Evolutionary conservation across 2,113 vertebrate genomes (phyloP).

Genomic region (Nothocercus nigrocapillus): DNA sequence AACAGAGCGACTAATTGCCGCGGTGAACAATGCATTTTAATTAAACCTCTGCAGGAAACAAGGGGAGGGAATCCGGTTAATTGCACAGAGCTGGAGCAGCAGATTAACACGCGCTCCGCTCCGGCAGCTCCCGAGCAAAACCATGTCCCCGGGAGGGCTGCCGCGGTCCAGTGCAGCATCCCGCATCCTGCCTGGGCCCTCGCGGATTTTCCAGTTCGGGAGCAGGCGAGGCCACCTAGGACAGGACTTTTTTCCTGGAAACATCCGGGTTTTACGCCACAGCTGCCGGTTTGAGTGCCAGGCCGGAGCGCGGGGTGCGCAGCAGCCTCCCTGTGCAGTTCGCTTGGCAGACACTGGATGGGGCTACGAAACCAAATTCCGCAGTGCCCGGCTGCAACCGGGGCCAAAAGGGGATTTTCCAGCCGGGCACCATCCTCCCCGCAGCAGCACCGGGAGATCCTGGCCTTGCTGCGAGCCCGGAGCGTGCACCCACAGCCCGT

Average conservation of each 20-base stretch:
- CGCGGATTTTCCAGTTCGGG: fast-evolving
- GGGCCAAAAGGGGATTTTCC: neutral
- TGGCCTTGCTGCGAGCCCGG: neutral
- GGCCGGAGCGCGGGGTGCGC: neutral
- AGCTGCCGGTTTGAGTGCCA: too few relatives aligned
- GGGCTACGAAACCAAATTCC: conserved; percentile 5
- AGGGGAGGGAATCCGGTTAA: conserved; percentile 69
- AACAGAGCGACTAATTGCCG: conserved; percentile 65
- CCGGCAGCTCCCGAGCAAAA: conserved; percentile 3
- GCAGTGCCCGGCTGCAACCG: neutral
- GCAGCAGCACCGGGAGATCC: too few relatives aligned
- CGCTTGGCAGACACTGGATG: conserved; percentile 51
- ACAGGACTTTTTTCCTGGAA: neutral
- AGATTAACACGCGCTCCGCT: conserved; percentile 55
- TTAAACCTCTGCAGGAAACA: conserved; percentile 64
- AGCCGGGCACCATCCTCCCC: neutral
- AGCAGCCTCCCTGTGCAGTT: conserved; percentile 18
- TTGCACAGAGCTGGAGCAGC: conserved; percentile 59
- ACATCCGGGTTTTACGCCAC: neutral
- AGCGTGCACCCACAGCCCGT: neutral
- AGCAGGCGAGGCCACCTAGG: neutral
- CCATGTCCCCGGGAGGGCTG: too few relatives aligned
- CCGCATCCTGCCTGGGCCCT: too few relatives aligned
- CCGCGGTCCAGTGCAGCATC: too few relatives aligned
- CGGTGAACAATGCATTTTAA: conserved; percentile 68